Evolutionary conservation across 2,113 vertebrate genomes (phyloP).

Genomic region (Seriola dumerili): DNA sequence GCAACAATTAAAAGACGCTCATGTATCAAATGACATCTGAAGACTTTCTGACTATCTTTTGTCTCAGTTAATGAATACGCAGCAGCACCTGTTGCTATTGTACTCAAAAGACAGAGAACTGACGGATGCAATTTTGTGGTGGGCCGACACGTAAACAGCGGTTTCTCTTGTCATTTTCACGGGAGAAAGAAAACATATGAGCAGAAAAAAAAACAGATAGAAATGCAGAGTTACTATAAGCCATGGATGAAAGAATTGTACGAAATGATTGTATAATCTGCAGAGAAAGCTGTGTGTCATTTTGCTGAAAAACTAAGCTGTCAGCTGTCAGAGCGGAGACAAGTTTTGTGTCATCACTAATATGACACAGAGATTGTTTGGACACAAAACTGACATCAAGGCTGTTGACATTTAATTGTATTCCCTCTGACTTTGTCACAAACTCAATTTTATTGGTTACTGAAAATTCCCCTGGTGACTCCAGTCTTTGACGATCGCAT

Average conservation of each 20-base stretch:
- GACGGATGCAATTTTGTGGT: constrained; percentile 21
- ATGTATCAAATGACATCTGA: constrained; percentile 11
- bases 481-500: constrained; percentile 29
- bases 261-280: constrained; percentile 31
- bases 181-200: constrained; percentile 5
- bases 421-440: constrained; percentile 31
- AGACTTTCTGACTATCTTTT: constrained; percentile 12
- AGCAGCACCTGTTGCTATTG: constrained; percentile 33
- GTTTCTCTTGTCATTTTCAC: constrained; percentile 25
- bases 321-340: constrained; percentile 25
- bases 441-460: constrained; percentile 49
- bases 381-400: constrained; percentile 34
- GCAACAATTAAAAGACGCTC: not conserved
- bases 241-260: constrained; percentile 14
- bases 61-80: not conserved
- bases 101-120: not conserved
- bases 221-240: constrained; percentile 20
- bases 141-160: not conserved
- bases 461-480: constrained; percentile 27
- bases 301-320: constrained; percentile 16
- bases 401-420: constrained; percentile 50
- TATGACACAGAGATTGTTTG: constrained; percentile 34
- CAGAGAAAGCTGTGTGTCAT: constrained; percentile 18
- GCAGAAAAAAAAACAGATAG: not conserved
- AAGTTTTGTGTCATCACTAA: constrained; percentile 32